Base-by-base conservation (phyloP, 2,888 invertebrate genomes). In the Coleophora flavipennella region DNA sequence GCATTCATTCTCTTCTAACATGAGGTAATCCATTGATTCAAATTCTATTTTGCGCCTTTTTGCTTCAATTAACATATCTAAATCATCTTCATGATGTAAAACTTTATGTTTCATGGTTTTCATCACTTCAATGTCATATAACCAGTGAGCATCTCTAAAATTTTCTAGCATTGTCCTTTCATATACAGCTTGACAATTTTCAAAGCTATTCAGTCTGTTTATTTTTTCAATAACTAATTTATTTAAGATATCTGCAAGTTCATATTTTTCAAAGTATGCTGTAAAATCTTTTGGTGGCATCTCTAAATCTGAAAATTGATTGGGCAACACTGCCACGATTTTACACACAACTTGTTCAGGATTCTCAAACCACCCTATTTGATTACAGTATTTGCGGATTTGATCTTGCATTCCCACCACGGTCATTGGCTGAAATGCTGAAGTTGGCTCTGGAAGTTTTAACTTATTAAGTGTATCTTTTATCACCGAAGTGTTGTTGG, bases 71-170 rank as follows among this genome's bases (percentile, higher is more conserved):
- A 62, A 67, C 37, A 48, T 56, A 57, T 79, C 78, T 42, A 84
- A 40, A 34, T 76, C 75, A 59, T 81, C 80, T 42, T 73, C 67
- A 51, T 59, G 64, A 10, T 73, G 68, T 29, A 70, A 45, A n/a
- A 62, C 61, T 59, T 70, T 78, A 45, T 78, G 75, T 57, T 83
- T 80, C 28, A 75, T 58, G 42, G 62, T 67, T 33, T 59, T 51
- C 20, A 81, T 46, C 31, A 66, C 49, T 33, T 67, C 63, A 26
- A 61, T 51, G 45, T 75, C 65, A 58, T 88, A 89, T 70, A 90
- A 85, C 91, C 91, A 91, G 31, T 88, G 76, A 12, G 76, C 67
- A 42, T 71, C 80, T 14, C 80, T 67, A 57, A 86, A 90, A 36
- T 85, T 70, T 43, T 83, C 75, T 40, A 91, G 61, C 35, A 75